phyloP scores from a whole-genome alignment of 2,797 vertebrate species.

The Falco columbarius region DNA sequence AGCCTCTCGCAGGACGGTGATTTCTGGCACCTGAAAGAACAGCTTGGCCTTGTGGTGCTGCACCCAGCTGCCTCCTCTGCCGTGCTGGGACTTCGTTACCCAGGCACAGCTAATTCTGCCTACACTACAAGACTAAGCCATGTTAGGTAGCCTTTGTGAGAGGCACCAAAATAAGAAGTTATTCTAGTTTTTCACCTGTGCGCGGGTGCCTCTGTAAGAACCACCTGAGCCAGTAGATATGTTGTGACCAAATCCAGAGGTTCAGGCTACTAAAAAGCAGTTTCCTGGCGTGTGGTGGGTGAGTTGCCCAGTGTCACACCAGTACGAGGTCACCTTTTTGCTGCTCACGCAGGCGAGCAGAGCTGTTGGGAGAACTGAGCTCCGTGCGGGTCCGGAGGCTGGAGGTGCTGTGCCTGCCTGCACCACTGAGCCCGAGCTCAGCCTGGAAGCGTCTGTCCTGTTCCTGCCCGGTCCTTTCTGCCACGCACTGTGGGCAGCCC shows the following conservation, averaged over 20 bases:
- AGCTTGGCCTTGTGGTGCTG: background rate
- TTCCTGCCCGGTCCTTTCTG: background rate
- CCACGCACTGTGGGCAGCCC: too few species aligned
- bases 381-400: background rate
- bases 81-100: background rate
- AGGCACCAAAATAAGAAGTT: background rate
- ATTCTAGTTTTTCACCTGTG: background rate
- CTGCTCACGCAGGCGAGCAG: background rate
- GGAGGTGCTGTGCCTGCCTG: background rate
- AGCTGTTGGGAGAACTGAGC: background rate
- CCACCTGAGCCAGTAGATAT: background rate
- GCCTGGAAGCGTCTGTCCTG: background rate
- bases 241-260: background rate
- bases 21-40: background rate
- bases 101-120: background rate
- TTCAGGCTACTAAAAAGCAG: background rate
- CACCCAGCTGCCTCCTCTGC: background rate
- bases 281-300: background rate
- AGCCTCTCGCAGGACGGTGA: background rate
- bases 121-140: background rate
- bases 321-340: too few species aligned
- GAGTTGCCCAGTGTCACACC: background rate
- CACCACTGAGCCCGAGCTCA: background rate
- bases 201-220: too few species aligned
- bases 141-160: background rate